Conservation (phyloP, 2,113 vertebrate species). For the Telmatochromis sp. region DNA sequence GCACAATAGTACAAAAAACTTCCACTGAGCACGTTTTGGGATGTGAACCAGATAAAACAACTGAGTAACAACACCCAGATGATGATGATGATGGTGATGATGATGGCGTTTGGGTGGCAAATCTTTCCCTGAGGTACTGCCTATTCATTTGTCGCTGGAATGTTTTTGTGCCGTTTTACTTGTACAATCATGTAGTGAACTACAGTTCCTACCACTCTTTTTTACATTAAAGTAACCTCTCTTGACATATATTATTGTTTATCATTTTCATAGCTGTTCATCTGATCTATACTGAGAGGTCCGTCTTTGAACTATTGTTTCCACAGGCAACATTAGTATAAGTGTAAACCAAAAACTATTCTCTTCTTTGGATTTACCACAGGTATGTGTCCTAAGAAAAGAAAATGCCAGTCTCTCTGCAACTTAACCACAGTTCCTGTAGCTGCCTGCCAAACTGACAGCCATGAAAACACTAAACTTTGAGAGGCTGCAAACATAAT, state of each 20-base stretch:
- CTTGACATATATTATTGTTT: background rate
- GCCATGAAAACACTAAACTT: background rate
- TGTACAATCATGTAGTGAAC: constrained; percentile 1
- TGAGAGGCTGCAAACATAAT: background rate
- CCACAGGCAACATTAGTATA: background rate
- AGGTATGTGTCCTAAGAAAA: background rate
- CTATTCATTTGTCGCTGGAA: background rate
- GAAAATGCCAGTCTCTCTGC: background rate
- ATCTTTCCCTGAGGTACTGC: background rate
- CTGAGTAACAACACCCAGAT: background rate
- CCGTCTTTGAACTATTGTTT: background rate
- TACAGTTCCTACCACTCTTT: background rate
- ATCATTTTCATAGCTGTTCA: background rate
- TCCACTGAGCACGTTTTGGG: background rate
- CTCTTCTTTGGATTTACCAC: background rate
- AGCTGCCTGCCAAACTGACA: background rate
- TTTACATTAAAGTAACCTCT: background rate
- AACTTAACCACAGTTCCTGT: background rate
- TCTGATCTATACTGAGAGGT: background rate
- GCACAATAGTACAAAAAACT: background rate
- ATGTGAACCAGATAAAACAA: background rate
- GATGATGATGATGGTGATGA: background rate
- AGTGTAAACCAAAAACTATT: background rate
- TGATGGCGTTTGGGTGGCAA: background rate
- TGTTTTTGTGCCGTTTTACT: background rate